phyloP scores from a whole-genome alignment of 2,797 vertebrate species.

The Catharus ustulatus region DNA sequence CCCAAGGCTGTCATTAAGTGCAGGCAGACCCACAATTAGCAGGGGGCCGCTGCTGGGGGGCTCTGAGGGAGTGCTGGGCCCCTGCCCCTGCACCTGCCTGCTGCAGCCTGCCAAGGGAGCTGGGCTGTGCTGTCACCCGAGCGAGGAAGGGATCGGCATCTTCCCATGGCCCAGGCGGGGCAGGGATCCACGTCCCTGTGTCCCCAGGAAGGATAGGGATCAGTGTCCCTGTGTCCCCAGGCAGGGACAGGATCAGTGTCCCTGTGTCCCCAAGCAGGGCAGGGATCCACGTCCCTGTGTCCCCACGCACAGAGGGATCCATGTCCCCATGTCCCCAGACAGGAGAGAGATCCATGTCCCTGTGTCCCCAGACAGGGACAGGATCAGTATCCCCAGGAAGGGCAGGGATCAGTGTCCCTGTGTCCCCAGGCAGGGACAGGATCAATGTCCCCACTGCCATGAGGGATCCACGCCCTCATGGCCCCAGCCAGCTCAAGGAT shows the following conservation, averaged over 20 bases:
- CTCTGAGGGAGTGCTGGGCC: not conserved
- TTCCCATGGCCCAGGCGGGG: not conserved
- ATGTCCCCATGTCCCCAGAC: too few relatives aligned
- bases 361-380: too few relatives aligned
- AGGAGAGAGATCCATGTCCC: too few relatives aligned
- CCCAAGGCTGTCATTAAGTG: conserved; percentile 32
- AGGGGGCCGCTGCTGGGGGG: not conserved
- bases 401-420: not conserved
- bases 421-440: too few relatives aligned
- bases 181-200: too few relatives aligned
- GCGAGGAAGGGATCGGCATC: not conserved
- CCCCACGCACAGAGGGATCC: too few relatives aligned
- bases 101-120: not conserved
- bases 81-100: not conserved
- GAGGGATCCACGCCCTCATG: not conserved
- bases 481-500: not conserved
- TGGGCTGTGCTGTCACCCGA: not conserved
- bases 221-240: too few relatives aligned
- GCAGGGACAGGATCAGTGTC: too few relatives aligned
- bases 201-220: not conserved
- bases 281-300: too few relatives aligned
- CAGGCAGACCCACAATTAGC: conserved; percentile 26
- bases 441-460: too few relatives aligned
- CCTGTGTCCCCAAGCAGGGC: too few relatives aligned
- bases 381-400: too few relatives aligned